Evolutionary conservation across 2,888 invertebrate species (phyloP).

Genomic region (Polietes domitor): DNA sequence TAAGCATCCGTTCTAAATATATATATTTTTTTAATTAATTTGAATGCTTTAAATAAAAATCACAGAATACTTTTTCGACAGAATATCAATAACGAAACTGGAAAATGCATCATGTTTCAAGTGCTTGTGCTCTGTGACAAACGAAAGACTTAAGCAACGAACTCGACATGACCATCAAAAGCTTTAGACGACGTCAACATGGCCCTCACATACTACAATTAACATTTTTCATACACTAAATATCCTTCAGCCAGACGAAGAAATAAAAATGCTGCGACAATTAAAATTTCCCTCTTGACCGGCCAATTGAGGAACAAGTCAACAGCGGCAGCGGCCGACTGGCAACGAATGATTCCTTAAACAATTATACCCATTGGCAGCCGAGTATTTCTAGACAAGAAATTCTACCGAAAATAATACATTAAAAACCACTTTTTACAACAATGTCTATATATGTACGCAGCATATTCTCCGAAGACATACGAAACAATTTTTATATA

Average conservation of each 20-base stretch:
- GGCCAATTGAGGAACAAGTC: neutral
- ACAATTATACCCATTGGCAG: neutral
- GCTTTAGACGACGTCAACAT: conserved; percentile 1
- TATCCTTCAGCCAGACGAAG: conserved; percentile 27
- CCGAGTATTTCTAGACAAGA: conserved; percentile 52
- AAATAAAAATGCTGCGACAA: conserved; percentile 23
- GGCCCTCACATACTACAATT: conserved; percentile 22
- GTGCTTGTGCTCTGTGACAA: neutral
- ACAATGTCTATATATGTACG: conserved; percentile 60
- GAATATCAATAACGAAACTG: too few species aligned
- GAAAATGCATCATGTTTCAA: too few species aligned
- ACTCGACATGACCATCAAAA: too few species aligned
- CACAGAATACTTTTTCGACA: too few species aligned
- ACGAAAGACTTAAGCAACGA: neutral
- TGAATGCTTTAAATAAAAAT: too few species aligned
- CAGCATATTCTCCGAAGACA: neutral
- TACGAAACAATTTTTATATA: neutral
- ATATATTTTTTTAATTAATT: too few species aligned
- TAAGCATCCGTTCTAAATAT: too few species aligned
- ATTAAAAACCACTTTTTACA: conserved; percentile 67
- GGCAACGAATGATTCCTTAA: neutral
- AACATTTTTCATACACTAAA: conserved; percentile 27
- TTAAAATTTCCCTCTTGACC: conserved; percentile 9
- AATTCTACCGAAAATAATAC: conserved; percentile 63
- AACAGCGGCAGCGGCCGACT: neutral